A percentile compares a stretch with the other conserved stretches of the same genome.
Evolutionary conservation across 2,888 invertebrate genomes (phyloP).

Genomic region (Digitonthophagus gazella): DNA sequence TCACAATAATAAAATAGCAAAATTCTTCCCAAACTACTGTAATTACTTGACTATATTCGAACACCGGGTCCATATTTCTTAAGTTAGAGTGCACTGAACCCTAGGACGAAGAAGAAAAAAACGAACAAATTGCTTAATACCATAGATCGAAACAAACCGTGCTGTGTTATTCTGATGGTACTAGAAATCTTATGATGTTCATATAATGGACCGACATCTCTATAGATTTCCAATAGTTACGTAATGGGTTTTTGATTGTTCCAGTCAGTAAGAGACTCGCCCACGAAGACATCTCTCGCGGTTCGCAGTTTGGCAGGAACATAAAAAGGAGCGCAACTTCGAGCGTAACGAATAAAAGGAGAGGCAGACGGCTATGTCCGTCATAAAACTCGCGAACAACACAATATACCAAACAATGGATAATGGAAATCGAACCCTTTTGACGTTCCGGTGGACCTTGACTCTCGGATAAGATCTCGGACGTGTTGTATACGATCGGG

Average conservation of each 20-base stretch:
- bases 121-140: neutral
- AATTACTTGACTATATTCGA: slow-evolving; percentile 11
- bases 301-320: slow-evolving; percentile 2
- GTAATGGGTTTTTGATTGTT: slow-evolving; percentile 5
- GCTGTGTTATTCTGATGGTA: no score
- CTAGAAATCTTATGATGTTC: neutral
- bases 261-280: neutral
- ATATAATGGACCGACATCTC: neutral
- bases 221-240: neutral
- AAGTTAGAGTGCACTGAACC: slow-evolving; percentile 6
- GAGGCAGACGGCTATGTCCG: slow-evolving; percentile 11
- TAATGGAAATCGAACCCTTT: slow-evolving; percentile 29
- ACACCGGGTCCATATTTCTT: neutral
- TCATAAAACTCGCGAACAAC: slow-evolving; percentile 26
- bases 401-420: slow-evolving; percentile 28
- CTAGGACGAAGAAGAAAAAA: slow-evolving; percentile 1
- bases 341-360: slow-evolving; percentile 7
- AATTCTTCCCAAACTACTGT: neutral
- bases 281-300: neutral
- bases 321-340: slow-evolving; percentile 6
- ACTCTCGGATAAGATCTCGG: slow-evolving; percentile 16
- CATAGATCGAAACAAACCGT: neutral
- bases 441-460: slow-evolving; percentile 28
- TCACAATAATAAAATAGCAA: neutral
- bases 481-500: slow-evolving; percentile 8